These are phyloP conservation scores for Augiades crinisus DNA, from an alignment of 2,888 invertebrate genomes.

Conservation along the genomic window DNA sequence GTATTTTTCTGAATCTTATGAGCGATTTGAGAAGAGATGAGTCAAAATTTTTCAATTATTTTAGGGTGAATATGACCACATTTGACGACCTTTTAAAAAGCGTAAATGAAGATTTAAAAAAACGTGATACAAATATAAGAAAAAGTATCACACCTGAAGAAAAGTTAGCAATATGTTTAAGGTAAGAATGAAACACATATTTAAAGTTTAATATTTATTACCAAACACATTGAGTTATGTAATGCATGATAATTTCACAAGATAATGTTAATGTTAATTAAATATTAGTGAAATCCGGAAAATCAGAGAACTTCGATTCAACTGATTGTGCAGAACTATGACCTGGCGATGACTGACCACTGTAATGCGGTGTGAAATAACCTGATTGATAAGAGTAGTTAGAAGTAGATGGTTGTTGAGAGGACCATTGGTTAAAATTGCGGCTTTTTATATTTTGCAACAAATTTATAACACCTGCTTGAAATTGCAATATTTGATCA, in stretches of 20 bases:
- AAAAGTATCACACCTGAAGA: constrained; percentile 35
- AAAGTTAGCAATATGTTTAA: constrained; percentile 36
- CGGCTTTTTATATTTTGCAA: constrained; percentile 13
- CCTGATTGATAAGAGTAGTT: background rate
- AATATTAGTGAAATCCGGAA: constrained; percentile 35
- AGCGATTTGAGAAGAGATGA: constrained; percentile 33
- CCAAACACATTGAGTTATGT: constrained; percentile 30
- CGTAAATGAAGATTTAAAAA: constrained; percentile 33
- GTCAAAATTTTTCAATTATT: constrained; percentile 32
- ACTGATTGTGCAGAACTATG: too few species aligned
- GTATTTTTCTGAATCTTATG: constrained; percentile 31
- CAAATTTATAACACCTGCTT: constrained; percentile 16
- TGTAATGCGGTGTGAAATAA: constrained; percentile 6
- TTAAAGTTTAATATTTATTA: constrained; percentile 30
- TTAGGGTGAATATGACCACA: constrained; percentile 34
- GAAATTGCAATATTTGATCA: constrained; percentile 28
- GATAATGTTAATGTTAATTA: constrained; percentile 15
- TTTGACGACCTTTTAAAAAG: constrained; percentile 32
- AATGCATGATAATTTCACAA: too few species aligned
- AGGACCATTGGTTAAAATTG: constrained; percentile 15
- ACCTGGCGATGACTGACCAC: too few species aligned
- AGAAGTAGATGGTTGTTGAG: constrained; percentile 8
- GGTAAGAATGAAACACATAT: constrained; percentile 31
- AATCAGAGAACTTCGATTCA: constrained; percentile 36
- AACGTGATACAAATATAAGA: constrained; percentile 36